Percentiles rank a stretch among this genome's conserved stretches.
Evolutionary conservation across 2,113 vertebrate species (phyloP).

Genomic region (Clupea harengus): DNA sequence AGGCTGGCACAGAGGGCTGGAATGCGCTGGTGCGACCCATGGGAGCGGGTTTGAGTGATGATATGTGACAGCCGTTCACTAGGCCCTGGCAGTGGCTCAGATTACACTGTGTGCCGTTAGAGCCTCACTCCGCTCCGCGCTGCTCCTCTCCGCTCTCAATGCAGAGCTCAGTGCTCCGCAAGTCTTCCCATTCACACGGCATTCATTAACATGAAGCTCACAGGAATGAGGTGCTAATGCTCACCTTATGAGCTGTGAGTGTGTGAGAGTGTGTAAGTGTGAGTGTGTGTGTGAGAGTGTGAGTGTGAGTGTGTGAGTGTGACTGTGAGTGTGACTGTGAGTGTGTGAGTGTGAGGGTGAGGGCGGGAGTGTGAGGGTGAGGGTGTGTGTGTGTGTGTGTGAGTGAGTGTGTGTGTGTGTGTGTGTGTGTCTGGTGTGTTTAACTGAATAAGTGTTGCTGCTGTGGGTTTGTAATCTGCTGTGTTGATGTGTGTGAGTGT

Average conservation of each 20-base stretch:
- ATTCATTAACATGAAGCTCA: neutral
- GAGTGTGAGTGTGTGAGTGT: neutral
- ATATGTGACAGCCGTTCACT: slow-evolving; percentile 2
- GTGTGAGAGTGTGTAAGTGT: neutral
- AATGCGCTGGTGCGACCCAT: neutral
- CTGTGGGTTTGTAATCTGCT: too few species aligned
- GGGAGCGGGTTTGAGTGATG: neutral
- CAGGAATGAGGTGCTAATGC: neutral
- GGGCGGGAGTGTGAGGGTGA: too few species aligned
- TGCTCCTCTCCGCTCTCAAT: neutral
- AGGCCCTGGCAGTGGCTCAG: neutral
- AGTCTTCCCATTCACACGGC: neutral
- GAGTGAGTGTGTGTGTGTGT: neutral
- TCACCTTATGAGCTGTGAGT: neutral
- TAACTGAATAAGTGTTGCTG: too few species aligned
- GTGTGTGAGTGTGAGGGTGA: neutral
- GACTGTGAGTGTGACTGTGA: neutral
- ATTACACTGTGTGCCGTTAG: neutral
- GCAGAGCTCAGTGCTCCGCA: neutral
- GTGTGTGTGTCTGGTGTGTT: too few species aligned
- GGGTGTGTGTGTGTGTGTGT: neutral
- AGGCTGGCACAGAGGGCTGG: neutral
- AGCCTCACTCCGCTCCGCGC: neutral
- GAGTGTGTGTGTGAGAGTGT: too few species aligned
- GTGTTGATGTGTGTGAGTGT: too few species aligned